These are phyloP conservation scores for Tamandua tetradactyla DNA, from an alignment of 2,797 vertebrate genomes.

Conservation along the genomic window DNA sequence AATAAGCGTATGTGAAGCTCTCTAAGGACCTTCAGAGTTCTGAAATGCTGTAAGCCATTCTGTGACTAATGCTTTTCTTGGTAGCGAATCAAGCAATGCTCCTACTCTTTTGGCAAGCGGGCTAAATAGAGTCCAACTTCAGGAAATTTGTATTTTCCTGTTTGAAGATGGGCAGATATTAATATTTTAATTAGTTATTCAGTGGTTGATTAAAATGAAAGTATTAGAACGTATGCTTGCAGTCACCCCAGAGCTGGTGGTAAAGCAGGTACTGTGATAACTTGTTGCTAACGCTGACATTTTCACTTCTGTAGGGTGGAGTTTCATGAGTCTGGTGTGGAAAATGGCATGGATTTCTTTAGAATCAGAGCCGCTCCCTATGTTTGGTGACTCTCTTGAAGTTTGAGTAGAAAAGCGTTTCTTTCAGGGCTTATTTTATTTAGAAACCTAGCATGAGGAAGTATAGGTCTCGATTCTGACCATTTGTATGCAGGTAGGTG, in stretches of 20 bases:
- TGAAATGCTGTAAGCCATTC: background rate
- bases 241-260: background rate
- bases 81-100: background rate
- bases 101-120: background rate
- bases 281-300: background rate
- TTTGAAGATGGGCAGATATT: background rate
- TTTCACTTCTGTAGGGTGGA: background rate
- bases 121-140: background rate
- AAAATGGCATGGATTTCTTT: background rate
- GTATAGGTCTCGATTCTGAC: background rate
- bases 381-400: background rate
- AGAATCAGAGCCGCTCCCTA: background rate
- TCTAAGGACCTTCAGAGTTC: background rate
- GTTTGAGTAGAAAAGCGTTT: background rate
- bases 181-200: background rate
- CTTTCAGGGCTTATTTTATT: background rate
- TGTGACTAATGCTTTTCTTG: background rate
- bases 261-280: background rate
- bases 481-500: too few relatives aligned
- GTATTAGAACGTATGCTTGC: background rate
- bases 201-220: background rate
- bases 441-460: slow-evolving; percentile 1
- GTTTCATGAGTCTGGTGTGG: background rate
- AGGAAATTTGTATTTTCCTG: slow-evolving; percentile 2
- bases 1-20: background rate